phyloP scores from a whole-genome alignment of 2,888 invertebrate genomes.

The Agrenia bidenticulata region DNA sequence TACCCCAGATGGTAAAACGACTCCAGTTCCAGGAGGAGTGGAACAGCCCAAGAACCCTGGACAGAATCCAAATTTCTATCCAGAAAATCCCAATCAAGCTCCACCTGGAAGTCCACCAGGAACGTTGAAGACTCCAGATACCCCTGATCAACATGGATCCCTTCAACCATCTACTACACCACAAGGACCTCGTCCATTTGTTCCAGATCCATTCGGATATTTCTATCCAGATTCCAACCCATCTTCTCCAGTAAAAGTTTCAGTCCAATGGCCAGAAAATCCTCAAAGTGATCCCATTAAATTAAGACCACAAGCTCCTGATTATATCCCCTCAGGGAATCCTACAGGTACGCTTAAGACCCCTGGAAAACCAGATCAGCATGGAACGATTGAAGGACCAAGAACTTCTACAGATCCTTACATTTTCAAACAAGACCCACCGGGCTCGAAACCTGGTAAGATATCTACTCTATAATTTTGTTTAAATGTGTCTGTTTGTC shows the following conservation, averaged over 20 bases:
- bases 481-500: too few relatives aligned
- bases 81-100: not conserved
- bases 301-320: not conserved
- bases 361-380: constrained; percentile 4
- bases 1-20: not conserved
- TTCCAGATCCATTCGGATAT: not conserved
- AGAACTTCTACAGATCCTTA: not conserved
- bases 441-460: not conserved
- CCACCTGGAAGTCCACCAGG: not conserved
- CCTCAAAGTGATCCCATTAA: not conserved
- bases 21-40: not conserved
- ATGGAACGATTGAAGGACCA: not conserved
- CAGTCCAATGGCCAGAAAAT: not conserved
- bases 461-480: too few relatives aligned
- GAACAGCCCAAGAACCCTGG: not conserved
- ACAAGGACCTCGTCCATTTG: constrained; percentile 5
- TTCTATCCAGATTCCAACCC: constrained; percentile 4
- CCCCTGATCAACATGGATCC: constrained; percentile 2
- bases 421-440: constrained; percentile 1
- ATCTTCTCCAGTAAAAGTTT: not conserved
- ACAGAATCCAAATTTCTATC: constrained; percentile 5
- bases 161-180: not conserved
- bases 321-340: not conserved
- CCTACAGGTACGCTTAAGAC: not conserved
- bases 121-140: not conserved